Percentiles rank a stretch among this genome's conserved stretches.
These are phyloP conservation scores for Sarcophaga subvicina DNA, from an alignment of 2,888 invertebrate genomes.

Conservation along the genomic window DNA sequence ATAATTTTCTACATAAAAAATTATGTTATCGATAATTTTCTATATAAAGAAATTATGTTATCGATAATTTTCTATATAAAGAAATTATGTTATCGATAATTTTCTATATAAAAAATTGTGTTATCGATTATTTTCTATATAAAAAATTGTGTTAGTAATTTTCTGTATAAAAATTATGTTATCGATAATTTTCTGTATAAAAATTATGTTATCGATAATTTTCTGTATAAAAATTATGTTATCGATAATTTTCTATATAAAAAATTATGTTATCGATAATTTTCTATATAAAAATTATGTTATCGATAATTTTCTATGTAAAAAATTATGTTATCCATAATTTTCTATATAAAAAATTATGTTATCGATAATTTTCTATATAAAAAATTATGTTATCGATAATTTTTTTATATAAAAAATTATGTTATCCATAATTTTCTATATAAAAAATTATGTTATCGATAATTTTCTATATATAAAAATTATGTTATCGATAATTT, in stretches of 20 bases:
- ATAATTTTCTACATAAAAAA: not conserved
- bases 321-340: no score
- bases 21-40: not conserved
- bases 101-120: not conserved
- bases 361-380: no score
- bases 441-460: not conserved
- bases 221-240: not conserved
- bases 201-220: no score
- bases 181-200: no score
- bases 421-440: no score
- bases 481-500: not conserved
- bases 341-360: no score
- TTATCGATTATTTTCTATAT: not conserved
- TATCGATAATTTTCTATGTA: not conserved
- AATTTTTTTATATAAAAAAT: no score
- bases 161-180: no score
- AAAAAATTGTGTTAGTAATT: not conserved
- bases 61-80: not conserved
- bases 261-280: not conserved
- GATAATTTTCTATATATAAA: not conserved
- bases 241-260: not conserved
- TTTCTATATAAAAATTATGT: not conserved
- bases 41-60: not conserved
- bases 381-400: no score
- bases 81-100: not conserved